Percentiles rank a stretch among this genome's conserved stretches.
phyloP scores from a whole-genome alignment of 2,888 invertebrate species.

The Lycocerus yunnanus region DNA sequence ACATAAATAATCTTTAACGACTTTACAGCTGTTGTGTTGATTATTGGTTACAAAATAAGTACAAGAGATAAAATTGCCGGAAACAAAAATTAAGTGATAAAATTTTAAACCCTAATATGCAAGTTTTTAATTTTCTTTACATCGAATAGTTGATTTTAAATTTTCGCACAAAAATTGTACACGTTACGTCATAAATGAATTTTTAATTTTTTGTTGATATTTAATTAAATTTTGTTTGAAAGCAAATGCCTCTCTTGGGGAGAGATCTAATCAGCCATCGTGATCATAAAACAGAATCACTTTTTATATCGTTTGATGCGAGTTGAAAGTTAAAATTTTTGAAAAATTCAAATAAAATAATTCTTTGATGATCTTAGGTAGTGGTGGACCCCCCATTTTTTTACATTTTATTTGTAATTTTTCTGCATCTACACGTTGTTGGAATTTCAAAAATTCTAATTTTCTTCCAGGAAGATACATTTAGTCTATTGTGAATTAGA shows the following conservation, averaged over 20 bases:
- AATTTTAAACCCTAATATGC: not conserved
- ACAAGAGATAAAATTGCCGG: not conserved
- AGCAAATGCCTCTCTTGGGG: not conserved
- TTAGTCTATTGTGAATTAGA: not conserved
- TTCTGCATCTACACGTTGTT: not conserved
- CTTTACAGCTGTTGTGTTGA: not conserved
- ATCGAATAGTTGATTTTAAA: not conserved
- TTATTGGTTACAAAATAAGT: not conserved
- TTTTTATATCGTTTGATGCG: not conserved
- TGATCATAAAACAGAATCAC: not conserved
- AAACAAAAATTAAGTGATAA: not conserved
- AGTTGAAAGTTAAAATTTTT: not conserved
- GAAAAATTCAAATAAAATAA: not conserved
- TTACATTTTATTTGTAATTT: too few species aligned
- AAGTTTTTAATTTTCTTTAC: not conserved
- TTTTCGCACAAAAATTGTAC: not conserved
- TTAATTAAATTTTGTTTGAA: not conserved
- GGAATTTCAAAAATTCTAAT: not conserved
- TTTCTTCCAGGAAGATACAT: not conserved
- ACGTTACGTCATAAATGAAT: not conserved
- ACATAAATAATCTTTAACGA: not conserved
- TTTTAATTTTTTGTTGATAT: not conserved
- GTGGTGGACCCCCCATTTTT: too few species aligned
- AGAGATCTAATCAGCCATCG: not conserved
- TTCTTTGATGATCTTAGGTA: too few species aligned